These are phyloP conservation scores for Eulacestoma nigropectus DNA, from an alignment of 2,113 vertebrate species.

Conservation along the genomic window DNA sequence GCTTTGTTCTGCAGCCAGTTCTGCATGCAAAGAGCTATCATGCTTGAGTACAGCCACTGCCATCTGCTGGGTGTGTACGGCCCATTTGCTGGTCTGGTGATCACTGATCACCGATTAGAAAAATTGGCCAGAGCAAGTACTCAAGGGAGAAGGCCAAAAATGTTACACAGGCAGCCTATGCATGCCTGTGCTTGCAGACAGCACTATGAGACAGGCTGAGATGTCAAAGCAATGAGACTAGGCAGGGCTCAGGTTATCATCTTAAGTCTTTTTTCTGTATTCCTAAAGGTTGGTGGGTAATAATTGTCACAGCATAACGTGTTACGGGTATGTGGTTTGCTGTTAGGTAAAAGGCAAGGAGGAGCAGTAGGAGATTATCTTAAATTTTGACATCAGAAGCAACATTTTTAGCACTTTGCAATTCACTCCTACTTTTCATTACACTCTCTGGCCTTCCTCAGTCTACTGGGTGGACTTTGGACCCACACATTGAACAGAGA, in stretches of 20 bases:
- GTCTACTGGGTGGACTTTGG: neutral
- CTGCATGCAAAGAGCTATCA: neutral
- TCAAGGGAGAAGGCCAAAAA: neutral
- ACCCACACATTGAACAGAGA: neutral
- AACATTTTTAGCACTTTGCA: neutral
- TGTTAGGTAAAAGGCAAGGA: neutral
- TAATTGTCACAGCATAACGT: neutral
- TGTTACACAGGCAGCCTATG: neutral
- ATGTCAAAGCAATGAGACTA: neutral
- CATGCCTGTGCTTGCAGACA: neutral
- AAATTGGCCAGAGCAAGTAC: neutral
- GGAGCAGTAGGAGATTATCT: neutral
- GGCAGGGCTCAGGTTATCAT: neutral
- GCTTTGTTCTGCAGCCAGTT: neutral
- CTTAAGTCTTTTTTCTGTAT: neutral
- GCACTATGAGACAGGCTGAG: neutral
- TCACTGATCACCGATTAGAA: neutral
- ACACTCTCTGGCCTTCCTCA: neutral
- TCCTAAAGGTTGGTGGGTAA: neutral
- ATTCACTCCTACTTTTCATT: neutral
- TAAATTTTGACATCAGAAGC: neutral
- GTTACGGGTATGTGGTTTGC: rapidly evolving
- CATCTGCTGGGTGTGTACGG: neutral
- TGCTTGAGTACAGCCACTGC: neutral
- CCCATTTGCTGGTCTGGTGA: neutral